Evolutionary conservation across 2,888 invertebrate species (phyloP), one percentile per base, ranked within the genome.

Genomic region (Hirtodrosophila cameraria): DNA sequence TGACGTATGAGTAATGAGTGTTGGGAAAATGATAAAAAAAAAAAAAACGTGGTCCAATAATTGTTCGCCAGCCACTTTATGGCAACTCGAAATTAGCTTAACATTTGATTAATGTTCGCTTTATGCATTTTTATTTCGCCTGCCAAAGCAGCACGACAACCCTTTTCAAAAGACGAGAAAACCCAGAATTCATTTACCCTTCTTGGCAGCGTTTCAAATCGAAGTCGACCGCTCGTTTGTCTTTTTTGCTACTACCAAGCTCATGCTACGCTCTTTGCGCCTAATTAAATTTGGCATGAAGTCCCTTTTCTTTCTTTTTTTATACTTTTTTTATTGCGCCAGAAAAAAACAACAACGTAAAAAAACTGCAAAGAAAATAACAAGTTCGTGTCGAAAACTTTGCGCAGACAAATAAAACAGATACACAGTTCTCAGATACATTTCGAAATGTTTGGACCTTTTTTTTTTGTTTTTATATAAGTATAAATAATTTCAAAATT

Each of bases 221-320:
- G 84, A 70, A 81, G 78, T 68, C 76, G 84, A 75, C 86, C 86
- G 84, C 86, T 81, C 86, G 87, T 86, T 87, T 85, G 82, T 83
- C 78, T 77, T 23, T 8, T 70, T 11, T 28, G 57, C 67, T 27
- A 31, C 18, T 20, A 60, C 54, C 54, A 50, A 62, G 78, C 84
- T 72, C 50, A 62, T 59, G 52, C 68, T 63, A 57, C 57, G 62
- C 62, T 68, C 74, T 85, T 77, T 74, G 86, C 88, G 88, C 87
- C 88, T 87, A 87, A 87, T 87, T 87, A 87, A 87, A 88, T 87
- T 86, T 84, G 87, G 71, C 79, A 77, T 70, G 73, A 65, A 87
- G 72, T 84, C 73, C 78, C 75, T 82, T 88, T 82, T 61, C 53
- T 52, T 48, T 45, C 33, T 11, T 27, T 27, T 57, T 39, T 13